Evolutionary conservation across 2,797 vertebrate species (phyloP).

Genomic region (Chanos chanos): DNA sequence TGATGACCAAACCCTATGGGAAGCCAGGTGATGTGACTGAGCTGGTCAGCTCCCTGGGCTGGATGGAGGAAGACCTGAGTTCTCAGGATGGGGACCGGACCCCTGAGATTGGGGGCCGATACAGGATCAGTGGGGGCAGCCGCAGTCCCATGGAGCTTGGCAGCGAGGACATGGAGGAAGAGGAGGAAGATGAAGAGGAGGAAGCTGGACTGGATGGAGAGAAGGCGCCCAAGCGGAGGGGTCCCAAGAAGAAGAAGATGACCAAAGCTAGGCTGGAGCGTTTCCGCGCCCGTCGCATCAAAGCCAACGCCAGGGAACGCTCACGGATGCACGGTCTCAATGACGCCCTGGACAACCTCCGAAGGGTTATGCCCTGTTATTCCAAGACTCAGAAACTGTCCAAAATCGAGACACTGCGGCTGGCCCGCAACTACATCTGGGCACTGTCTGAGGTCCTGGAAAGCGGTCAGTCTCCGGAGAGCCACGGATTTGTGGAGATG

Average conservation of each 20-base stretch:
- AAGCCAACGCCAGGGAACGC: conserved; percentile 94
- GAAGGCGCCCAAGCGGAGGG: conserved; percentile 83
- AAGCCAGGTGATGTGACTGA: conserved; percentile 78
- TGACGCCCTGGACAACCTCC: conserved; percentile 88
- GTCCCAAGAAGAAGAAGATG: conserved; percentile 98
- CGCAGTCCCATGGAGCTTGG: conserved; percentile 65
- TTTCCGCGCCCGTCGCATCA: conserved; percentile 84
- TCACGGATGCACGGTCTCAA: conserved; percentile 94
- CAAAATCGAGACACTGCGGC: conserved; percentile 92
- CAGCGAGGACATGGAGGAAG: conserved; percentile 78
- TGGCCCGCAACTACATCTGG: conserved; percentile 98
- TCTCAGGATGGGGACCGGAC: conserved; percentile 81
- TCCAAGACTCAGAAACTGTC: conserved; percentile 97
- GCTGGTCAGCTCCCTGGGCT: conserved; percentile 78
- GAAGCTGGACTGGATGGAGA: conserved; percentile 78
- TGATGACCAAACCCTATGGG: conserved; percentile 79
- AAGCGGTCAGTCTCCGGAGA: conserved; percentile 83
- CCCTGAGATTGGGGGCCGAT: conserved; percentile 58
- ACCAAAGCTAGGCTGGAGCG: conserved; percentile 91
- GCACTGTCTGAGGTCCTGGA: conserved; percentile 94
- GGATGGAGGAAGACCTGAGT: conserved; percentile 78
- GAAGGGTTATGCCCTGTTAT: conserved; percentile 96
- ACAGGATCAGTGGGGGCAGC: conserved; percentile 57
- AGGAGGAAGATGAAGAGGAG: conserved; percentile 77
- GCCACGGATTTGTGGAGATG: conserved; percentile 90